Conservation (phyloP, 2,888 invertebrate genomes). For the Macrostomum cliftonense region DNA sequence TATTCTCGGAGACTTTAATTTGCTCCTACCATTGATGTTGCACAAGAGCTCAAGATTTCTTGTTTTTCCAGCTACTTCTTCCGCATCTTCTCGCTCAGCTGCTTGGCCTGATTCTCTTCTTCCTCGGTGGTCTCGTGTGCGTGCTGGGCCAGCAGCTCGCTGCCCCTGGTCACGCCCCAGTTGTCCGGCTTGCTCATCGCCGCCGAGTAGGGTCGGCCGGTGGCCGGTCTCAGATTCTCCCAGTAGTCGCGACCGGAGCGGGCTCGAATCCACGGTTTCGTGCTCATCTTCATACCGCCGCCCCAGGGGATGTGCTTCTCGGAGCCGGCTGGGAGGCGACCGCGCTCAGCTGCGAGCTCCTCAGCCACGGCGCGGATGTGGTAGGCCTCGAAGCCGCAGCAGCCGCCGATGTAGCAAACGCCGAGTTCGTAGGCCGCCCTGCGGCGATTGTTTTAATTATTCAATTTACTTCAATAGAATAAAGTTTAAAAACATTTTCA, state of each 20-base stretch:
- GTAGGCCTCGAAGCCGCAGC: conserved; percentile 37
- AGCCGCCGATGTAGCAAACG: conserved; percentile 37
- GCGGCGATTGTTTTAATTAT: too few species aligned
- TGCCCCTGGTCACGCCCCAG: conserved; percentile 30
- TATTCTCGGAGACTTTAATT: too few species aligned
- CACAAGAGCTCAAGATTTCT: too few species aligned
- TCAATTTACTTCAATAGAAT: too few species aligned
- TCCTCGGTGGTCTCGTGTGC: too few species aligned
- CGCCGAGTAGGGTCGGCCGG: conserved; percentile 31
- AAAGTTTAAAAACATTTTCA: too few species aligned
- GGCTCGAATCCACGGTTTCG: conserved; percentile 39
- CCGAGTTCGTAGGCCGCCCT: conserved; percentile 34
- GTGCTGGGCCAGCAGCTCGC: too few species aligned
- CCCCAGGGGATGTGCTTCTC: conserved; percentile 36
- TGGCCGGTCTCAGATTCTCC: conserved; percentile 30
- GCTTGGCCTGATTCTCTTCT: background rate
- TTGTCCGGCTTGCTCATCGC: conserved; percentile 27
- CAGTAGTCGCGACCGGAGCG: conserved; percentile 33
- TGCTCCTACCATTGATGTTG: too few species aligned
- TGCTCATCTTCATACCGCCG: conserved; percentile 34
- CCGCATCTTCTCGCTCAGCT: conserved; percentile 4
- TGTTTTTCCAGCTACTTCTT: background rate
- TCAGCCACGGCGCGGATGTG: conserved; percentile 34
- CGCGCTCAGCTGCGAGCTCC: conserved; percentile 28
- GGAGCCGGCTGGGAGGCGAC: conserved; percentile 19